Conservation (phyloP, 2,797 vertebrate species). For the Rhodeus uyekii region DNA sequence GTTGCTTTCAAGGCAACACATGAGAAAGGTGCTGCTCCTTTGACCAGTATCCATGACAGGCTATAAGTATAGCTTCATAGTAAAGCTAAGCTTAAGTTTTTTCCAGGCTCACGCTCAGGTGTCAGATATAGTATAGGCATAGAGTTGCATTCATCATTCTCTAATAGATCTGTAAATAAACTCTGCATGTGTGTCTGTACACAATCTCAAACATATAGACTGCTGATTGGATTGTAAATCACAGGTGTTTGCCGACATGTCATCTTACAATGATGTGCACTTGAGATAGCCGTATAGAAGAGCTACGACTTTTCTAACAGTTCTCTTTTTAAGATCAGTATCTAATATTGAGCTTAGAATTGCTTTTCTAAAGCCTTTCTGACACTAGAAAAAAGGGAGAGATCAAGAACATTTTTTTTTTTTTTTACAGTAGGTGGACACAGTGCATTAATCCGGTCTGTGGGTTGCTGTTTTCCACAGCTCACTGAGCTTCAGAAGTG, state of each 20-base stretch:
- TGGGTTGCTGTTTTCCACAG: not conserved
- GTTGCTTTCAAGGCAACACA: not conserved
- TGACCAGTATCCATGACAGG: not conserved
- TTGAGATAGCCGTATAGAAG: slow-evolving; percentile 59
- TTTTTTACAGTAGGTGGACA: slow-evolving; percentile 28
- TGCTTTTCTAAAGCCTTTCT: slow-evolving; percentile 75
- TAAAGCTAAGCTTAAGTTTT: not conserved
- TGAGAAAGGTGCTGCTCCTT: not conserved
- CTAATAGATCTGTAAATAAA: slow-evolving; percentile 18
- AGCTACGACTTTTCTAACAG: slow-evolving; percentile 25
- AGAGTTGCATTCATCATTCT: not conserved
- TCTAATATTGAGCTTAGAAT: slow-evolving; percentile 77
- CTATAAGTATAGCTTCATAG: not conserved
- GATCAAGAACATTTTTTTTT: slow-evolving; percentile 16
- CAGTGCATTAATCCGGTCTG: slow-evolving; percentile 19
- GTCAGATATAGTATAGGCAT: not conserved
- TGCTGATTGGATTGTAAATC: slow-evolving; percentile 60
- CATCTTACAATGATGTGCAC: slow-evolving; percentile 41
- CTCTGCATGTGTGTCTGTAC: not conserved
- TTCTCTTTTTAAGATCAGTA: slow-evolving; percentile 70
- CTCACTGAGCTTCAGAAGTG: not conserved
- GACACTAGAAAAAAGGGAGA: slow-evolving; percentile 19
- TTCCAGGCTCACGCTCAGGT: not conserved
- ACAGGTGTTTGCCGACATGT: slow-evolving; percentile 59
- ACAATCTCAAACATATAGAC: not conserved